Evolutionary conservation across 2,113 vertebrate species (phyloP), one percentile per base, ranked within the genome.

Genomic region (Danionella cerebrum): DNA sequence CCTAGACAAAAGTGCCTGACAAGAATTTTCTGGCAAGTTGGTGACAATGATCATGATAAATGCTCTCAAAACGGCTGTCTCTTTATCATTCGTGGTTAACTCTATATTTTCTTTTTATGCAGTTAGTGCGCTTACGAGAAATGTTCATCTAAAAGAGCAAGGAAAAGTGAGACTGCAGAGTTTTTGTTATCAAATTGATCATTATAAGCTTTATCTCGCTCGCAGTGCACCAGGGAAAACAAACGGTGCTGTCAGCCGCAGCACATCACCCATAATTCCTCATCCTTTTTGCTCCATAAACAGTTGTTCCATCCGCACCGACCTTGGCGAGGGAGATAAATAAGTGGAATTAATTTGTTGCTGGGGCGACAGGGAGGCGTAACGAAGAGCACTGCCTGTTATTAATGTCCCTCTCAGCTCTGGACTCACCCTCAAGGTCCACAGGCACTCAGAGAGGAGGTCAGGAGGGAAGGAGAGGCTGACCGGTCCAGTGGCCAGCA

Each of bases 311-410:
- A 83, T 14, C 8, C 22, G 25, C 57, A 68, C 81, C 79, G 78
- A 77, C 39, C 25, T 80, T 76, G 60, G 55, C 70, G 39, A 67
- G 64, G 69, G 62, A 82, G 81, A 79, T 64, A 83, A 75, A 76
- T 75, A 45, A 65, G 50, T 72, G 77, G 76, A 63, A 77, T 79
- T 75, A 67, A 79, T 81, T 79, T 75, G 72, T 71, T 66, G 65
- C 72, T 14, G n/a, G 55, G 64, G 21, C 27, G 54, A 69, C 65
- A 76, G 65, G 44, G 78, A 78, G 18, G 13, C 65, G 19, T 70
- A 51, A 67, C 45, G 21, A 66, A 53, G 72, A 78, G 70, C 68
- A 39, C 35, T 47, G 71, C 1, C 45, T 55, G 36, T 74, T 79
- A 67, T 63, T 76, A 66, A 73, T 65, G 68, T 67, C 47, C 66